Base-by-base conservation (phyloP, 2,888 invertebrate genomes). In the Myopa testacea region DNA sequence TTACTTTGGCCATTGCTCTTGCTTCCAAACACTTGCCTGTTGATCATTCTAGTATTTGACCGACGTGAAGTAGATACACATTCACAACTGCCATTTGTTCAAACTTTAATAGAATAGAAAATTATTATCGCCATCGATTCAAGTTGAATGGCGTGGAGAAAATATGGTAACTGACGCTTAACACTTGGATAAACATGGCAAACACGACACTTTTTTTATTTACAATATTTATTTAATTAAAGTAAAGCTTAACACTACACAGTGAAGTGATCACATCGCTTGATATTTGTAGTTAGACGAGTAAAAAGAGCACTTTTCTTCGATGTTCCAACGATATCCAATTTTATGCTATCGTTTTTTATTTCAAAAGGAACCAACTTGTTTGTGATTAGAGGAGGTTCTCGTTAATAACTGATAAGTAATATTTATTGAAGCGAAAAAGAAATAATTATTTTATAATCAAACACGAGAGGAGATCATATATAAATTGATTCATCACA, bases 131-230 rank as follows among this genome's bases (percentile, higher is more conserved):
- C 26, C 26, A 26, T 26, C n/a, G 37, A 67, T 67, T 37, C 40
- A 5, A 26, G 26, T 26, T 26, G 26, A 26, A n/a, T 67, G 40
- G 38, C 40, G 40, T 16, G n/a, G 40, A 8, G 37, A 37, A 67
- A 67, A 7, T 37, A 40, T 67, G n/a, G 67, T 37, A 37, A 67
- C 67, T 45, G 7, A 38, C n/a, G n/a, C n/a, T n/a, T n/a, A 67
- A 67, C 67, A 67, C 40, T 40, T 67, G 67, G n/a, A 67, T 67
- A 67, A 67, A 67, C 67, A 37, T n/a, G 16, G 55, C 55, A 55
- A 45, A 45, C 45, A 67, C 14, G 34, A 67, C 37, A 65, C 4
- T 38, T 34, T 67, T 10, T 45, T 6, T 45, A 45, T 1, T 45
- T 45, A 45, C 10, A 45, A 45, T 45, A 45, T 45, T 45, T 45